A percentile compares a stretch with the other conserved stretches of the same genome.
Conservation (phyloP, 2,888 invertebrate species). For the Papilio elwesi region DNA sequence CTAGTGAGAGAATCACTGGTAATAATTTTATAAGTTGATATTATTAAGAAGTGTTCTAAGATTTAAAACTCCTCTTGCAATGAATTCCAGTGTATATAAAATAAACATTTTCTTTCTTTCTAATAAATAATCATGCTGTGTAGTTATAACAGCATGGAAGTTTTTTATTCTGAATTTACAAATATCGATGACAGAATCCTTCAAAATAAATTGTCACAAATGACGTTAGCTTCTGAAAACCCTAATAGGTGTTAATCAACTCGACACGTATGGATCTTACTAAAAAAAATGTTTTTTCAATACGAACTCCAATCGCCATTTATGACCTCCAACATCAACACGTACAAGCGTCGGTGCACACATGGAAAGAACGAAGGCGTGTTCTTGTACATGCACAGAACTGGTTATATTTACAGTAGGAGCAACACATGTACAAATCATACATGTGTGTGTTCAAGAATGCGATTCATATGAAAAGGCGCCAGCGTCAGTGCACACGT, state of each 20-base stretch:
- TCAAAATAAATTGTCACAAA: conserved; percentile 56
- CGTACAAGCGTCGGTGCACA: conserved; percentile 60
- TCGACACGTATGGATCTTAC: conserved; percentile 52
- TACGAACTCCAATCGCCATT: conserved; percentile 64
- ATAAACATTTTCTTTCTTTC: no score
- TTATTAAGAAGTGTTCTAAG: no score
- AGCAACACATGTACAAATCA: conserved; percentile 57
- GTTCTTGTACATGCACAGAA: conserved; percentile 66
- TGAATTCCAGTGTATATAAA: no score
- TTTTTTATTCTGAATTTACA: conserved; percentile 12
- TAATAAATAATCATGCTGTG: no score
- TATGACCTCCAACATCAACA: conserved; percentile 71
- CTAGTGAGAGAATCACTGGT: no score
- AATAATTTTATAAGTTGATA: no score
- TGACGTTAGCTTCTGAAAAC: conserved; percentile 51
- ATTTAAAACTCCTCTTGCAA: no score
- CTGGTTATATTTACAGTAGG: conserved; percentile 57
- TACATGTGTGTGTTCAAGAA: conserved; percentile 60
- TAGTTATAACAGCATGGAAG: conserved; percentile 1
- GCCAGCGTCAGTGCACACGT: conserved; percentile 58
- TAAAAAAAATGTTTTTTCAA: conserved; percentile 56
- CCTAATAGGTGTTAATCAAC: conserved; percentile 59
- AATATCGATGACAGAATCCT: conserved; percentile 51
- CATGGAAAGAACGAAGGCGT: conserved; percentile 64
- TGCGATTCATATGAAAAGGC: conserved; percentile 74